Percentiles rank a stretch among this genome's conserved stretches.
phyloP scores from a whole-genome alignment of 2,113 vertebrate species.

The Lota lota region DNA sequence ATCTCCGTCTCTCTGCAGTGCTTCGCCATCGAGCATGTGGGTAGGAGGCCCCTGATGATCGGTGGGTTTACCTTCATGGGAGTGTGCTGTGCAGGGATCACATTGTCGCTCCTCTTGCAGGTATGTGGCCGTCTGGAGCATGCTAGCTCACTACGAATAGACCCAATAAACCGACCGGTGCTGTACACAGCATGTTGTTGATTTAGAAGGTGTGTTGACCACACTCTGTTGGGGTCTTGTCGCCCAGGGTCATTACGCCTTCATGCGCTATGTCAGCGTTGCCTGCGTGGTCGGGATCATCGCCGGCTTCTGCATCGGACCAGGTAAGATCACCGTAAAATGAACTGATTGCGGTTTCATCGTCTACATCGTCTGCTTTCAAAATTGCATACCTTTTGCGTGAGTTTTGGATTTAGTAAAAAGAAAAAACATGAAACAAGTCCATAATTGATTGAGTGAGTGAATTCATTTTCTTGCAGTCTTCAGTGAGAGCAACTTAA shows the following conservation, averaged over 20 bases:
- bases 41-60: conserved; percentile 82
- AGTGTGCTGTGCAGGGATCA: conserved; percentile 83
- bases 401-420: no score
- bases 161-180: no score
- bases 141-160: no score
- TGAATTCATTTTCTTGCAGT: no score
- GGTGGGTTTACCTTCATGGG: conserved; percentile 86
- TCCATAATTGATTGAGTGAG: no score
- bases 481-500: not conserved
- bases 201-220: no score
- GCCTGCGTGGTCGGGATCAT: conserved; percentile 85
- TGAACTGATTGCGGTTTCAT: no score
- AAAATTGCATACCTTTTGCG: no score
- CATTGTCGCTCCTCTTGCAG: conserved; percentile 79
- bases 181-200: no score
- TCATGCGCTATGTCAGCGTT: conserved; percentile 81
- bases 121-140: conserved; percentile 60
- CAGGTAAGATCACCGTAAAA: conserved; percentile 74
- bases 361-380: no score
- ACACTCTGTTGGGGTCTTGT: no score
- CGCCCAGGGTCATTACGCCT: conserved; percentile 64
- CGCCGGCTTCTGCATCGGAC: conserved; percentile 88
- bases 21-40: conserved; percentile 83
- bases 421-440: no score
- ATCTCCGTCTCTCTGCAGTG: conserved; percentile 63